Conservation (phyloP, 2,888 invertebrate genomes). For the Belgica antarctica region DNA sequence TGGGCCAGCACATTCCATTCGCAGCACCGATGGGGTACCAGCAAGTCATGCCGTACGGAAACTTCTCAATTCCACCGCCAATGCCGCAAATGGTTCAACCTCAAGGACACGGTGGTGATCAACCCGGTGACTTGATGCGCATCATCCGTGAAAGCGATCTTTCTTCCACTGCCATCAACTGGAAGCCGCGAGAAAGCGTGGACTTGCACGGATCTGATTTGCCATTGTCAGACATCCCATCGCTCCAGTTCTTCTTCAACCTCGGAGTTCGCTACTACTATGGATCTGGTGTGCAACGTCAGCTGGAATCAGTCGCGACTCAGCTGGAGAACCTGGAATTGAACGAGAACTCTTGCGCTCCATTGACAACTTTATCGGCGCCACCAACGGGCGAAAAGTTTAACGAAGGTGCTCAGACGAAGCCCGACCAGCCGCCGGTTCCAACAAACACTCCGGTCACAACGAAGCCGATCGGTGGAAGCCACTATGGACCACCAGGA, state of each 20-base stretch:
- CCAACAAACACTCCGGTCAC: conserved; percentile 34
- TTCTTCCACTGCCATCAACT: neutral
- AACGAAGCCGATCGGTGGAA: neutral
- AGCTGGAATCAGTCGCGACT: conserved; percentile 22
- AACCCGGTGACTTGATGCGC: neutral
- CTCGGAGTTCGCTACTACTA: conserved; percentile 61
- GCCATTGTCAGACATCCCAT: conserved; percentile 61
- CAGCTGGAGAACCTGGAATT: conserved; percentile 10
- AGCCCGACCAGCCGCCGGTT: neutral
- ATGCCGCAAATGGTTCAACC: neutral
- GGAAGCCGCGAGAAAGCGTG: conserved; percentile 46
- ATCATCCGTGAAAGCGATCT: conserved; percentile 27
- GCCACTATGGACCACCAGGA: conserved; percentile 28
- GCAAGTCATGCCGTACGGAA: conserved; percentile 3
- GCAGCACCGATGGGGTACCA: neutral
- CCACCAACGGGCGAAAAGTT: neutral
- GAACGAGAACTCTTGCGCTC: neutral
- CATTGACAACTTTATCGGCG: no score
- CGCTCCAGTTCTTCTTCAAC: conserved; percentile 67
- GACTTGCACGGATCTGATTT: conserved; percentile 60
- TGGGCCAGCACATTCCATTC: neutral
- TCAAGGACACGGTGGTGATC: neutral
- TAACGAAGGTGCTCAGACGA: neutral
- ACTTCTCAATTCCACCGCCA: conserved; percentile 12
- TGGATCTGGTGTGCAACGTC: conserved; percentile 1